phyloP scores from a whole-genome alignment of 37 sponge, comb jelly and placozoan genomes.

The Tethya wilhelma region DNA sequence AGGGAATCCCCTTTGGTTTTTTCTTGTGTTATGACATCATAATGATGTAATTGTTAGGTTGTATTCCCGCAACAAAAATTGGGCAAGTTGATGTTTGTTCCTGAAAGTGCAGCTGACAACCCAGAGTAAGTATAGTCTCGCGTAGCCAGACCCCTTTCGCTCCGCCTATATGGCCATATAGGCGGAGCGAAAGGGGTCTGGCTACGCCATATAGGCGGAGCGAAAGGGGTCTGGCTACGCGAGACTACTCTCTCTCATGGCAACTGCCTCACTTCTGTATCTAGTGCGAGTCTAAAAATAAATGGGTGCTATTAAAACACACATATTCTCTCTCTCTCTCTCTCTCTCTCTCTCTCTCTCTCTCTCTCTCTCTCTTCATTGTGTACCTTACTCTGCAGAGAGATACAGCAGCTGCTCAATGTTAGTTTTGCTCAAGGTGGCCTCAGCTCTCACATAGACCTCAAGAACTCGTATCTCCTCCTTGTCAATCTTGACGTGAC shows the following conservation, averaged over 20 bases:
- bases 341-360: not conserved
- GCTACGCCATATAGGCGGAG: too few species aligned
- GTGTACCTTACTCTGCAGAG: slow-evolving; percentile 22
- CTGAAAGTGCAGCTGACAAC: slow-evolving; percentile 32
- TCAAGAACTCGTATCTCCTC: slow-evolving; percentile 50
- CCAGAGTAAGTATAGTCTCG: slow-evolving; percentile 55
- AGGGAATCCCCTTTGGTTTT: too few species aligned
- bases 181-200: too few species aligned
- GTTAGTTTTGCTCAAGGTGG: slow-evolving; percentile 43
- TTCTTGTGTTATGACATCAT: too few species aligned
- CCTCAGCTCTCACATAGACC: not conserved
- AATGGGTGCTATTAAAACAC: not conserved
- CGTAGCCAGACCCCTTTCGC: too few species aligned
- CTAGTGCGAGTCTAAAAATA: not conserved
- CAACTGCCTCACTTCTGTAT: not conserved
- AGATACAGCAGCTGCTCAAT: slow-evolving; percentile 56
- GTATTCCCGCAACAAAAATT: slow-evolving; percentile 32
- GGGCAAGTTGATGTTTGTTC: slow-evolving; percentile 73
- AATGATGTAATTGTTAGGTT: too few species aligned
- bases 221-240: too few species aligned
- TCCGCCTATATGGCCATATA: too few species aligned
- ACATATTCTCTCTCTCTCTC: not conserved
- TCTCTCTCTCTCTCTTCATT: slow-evolving; percentile 2
- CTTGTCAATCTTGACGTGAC: slow-evolving; percentile 20
- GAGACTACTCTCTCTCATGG: not conserved